A percentile compares a stretch with the other conserved stretches of the same genome.
These are phyloP conservation scores for Pogonocherus hispidulus DNA, from an alignment of 2,888 invertebrate species.

Conservation along the genomic window DNA sequence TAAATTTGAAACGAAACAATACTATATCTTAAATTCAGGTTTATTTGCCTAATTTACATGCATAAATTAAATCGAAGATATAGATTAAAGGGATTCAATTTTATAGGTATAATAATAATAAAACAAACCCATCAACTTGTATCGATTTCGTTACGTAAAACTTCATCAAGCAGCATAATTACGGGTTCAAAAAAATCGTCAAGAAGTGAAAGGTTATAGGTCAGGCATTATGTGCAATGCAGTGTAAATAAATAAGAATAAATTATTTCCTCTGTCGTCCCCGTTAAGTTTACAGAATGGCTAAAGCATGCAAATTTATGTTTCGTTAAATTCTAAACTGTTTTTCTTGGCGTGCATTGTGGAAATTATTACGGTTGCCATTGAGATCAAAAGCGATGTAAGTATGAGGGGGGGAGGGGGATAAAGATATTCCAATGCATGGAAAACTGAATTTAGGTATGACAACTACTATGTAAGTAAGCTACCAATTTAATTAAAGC, in stretches of 20 bases:
- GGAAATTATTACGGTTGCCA: neutral
- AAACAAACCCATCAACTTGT: neutral
- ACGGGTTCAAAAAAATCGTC: neutral
- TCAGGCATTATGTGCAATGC: neutral
- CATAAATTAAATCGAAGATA: too few relatives aligned
- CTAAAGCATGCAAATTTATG: conserved; percentile 1
- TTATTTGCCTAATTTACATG: too few relatives aligned
- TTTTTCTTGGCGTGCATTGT: neutral
- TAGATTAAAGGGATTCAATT: too few relatives aligned
- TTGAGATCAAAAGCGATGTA: neutral
- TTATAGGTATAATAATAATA: too few relatives aligned
- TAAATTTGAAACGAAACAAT: too few relatives aligned
- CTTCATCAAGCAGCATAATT: neutral
- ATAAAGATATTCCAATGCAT: neutral
- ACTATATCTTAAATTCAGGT: too few relatives aligned
- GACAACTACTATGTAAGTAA: too few relatives aligned
- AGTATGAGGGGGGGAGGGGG: neutral
- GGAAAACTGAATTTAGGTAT: too few relatives aligned
- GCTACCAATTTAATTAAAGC: too few relatives aligned
- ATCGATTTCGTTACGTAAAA: neutral
- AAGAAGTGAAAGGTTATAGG: neutral
- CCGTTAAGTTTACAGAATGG: neutral
- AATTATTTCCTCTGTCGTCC: neutral
- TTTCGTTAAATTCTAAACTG: conserved; percentile 2
- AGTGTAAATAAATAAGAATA: conserved; percentile 1